Conservation (phyloP, 2,797 vertebrate species). For the Nasua narica region DNA sequence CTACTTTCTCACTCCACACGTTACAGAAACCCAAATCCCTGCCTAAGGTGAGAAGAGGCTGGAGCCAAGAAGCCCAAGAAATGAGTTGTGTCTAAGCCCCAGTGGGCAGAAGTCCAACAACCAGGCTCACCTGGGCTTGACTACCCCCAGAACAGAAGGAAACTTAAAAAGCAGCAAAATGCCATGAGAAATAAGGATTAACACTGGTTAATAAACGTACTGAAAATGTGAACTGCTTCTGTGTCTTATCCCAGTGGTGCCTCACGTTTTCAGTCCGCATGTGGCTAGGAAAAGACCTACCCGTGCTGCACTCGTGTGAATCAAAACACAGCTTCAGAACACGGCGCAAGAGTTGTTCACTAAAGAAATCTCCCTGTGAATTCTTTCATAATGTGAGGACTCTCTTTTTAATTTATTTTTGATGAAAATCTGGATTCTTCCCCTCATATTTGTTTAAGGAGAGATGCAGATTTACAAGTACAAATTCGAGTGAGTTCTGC, state of each 20-base stretch:
- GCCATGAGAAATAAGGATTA: background rate
- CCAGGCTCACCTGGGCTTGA: background rate
- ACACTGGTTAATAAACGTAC: background rate
- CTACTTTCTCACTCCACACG: conserved; percentile 35
- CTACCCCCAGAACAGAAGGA: background rate
- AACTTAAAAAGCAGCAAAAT: background rate
- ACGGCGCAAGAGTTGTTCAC: background rate
- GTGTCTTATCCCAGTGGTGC: fast-evolving
- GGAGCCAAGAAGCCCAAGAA: background rate
- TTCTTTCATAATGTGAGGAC: conserved; percentile 42
- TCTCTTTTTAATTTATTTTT: conserved; percentile 63
- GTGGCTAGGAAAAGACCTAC: background rate
- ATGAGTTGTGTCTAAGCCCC: background rate
- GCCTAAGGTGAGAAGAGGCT: background rate
- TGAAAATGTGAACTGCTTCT: background rate
- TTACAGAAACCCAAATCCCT: conserved; percentile 4
- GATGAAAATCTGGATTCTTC: conserved; percentile 58
- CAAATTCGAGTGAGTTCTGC: conserved; percentile 41
- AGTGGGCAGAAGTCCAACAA: background rate
- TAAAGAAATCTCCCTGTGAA: background rate
- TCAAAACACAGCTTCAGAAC: background rate
- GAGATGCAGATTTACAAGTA: conserved; percentile 33
- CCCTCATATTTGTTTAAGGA: conserved; percentile 49
- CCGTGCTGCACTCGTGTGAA: background rate
- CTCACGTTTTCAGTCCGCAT: fast-evolving